Evolutionary conservation across 1,140 invertebrate genomes (phyloP).

Genomic region (roundworm (Caenorhabditis elegans)): WBcel235 BX284604.4:1198001-1198500

Average conservation of each 20-base stretch:
- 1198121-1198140: conserved; percentile 84
- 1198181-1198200: conserved; percentile 94
- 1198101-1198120: conserved; percentile 86
- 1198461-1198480: no score
- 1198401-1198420: neutral
- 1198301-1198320: neutral
- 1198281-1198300: neutral
- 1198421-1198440: no score
- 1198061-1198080: conserved; percentile 79
- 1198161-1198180: conserved; percentile 86
- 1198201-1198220: conserved; percentile 81
- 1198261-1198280: neutral
- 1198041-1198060: conserved; percentile 81
- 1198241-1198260: no score
- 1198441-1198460: no score
- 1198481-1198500: no score
- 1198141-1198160: conserved; percentile 78
- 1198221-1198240: neutral
- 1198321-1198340: neutral
- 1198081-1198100: conserved; percentile 96
- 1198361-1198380: no score
- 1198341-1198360: no score
- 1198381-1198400: no score
- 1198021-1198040: conserved; percentile 97
- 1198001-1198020: conserved; percentile 87